These are phyloP conservation scores for Condylura cristata DNA, from an alignment of 2,113 vertebrate genomes.

Conservation along the genomic window DNA sequence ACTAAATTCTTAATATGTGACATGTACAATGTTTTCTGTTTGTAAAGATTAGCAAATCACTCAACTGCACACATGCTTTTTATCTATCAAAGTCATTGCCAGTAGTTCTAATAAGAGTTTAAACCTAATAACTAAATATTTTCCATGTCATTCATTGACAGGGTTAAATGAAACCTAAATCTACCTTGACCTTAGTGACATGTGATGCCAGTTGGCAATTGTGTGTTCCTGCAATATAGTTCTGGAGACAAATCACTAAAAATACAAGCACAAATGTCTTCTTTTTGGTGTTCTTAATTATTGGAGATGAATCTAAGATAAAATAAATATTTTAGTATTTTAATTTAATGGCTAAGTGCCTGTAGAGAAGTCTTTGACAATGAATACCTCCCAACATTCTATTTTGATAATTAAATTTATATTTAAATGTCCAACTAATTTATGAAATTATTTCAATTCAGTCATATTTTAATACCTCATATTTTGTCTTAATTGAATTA, in stretches of 20 bases:
- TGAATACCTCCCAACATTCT: not conserved
- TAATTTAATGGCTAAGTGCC: not conserved
- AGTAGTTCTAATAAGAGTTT: conserved; percentile 10
- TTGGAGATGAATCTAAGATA: not conserved
- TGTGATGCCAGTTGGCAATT: not conserved
- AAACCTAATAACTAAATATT: not conserved
- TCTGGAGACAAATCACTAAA: not conserved
- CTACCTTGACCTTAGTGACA: not conserved
- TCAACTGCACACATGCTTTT: not conserved
- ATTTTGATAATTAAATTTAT: not conserved
- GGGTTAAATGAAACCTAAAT: conserved; percentile 8
- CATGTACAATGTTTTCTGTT: not conserved
- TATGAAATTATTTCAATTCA: not conserved
- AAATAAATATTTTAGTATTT: not conserved
- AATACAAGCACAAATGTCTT: not conserved
- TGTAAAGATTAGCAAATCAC: not conserved
- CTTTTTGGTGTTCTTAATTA: not conserved
- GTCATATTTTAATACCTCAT: not conserved
- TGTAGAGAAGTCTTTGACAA: not conserved
- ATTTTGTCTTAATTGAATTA: not conserved
- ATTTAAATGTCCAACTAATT: conserved; percentile 26
- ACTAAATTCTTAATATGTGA: not conserved
- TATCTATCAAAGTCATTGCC: not conserved
- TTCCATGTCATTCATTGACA: not conserved
- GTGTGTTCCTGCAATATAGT: not conserved